Conservation (phyloP, 2,113 vertebrate genomes). For the Plestiodon gilberti region DNA sequence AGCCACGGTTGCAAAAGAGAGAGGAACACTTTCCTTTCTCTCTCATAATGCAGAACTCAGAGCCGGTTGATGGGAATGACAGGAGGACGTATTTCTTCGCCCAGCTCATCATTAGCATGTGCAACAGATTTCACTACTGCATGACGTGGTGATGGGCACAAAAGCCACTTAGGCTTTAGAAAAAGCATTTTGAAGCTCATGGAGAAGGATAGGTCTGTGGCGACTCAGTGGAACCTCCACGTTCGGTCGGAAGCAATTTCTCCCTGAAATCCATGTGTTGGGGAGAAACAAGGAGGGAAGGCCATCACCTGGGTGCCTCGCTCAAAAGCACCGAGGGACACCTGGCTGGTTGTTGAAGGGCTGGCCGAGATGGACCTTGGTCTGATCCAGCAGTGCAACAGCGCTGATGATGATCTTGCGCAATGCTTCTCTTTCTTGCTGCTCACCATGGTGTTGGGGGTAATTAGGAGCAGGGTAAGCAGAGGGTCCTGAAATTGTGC, state of each 20-base stretch:
- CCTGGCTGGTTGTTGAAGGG: background rate
- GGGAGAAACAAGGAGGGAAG: background rate
- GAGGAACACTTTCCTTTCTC: background rate
- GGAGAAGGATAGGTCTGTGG: background rate
- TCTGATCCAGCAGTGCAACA: background rate
- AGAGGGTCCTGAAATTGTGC: background rate
- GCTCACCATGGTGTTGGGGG: background rate
- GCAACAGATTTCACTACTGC: background rate
- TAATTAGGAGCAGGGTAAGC: background rate
- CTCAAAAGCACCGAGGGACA: background rate
- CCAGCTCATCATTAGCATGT: background rate
- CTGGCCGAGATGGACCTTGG: background rate
- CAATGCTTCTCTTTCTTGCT: background rate
- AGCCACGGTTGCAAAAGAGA: background rate
- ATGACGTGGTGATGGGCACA: too few relatives aligned
- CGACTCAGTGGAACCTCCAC: background rate
- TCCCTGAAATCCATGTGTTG: background rate
- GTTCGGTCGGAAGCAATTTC: background rate
- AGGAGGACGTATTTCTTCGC: background rate
- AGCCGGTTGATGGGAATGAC: background rate
- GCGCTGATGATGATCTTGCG: background rate
- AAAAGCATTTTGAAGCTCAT: too few relatives aligned
- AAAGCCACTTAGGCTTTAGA: background rate
- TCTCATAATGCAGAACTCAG: too few relatives aligned
- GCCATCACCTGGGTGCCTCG: background rate